Conservation (phyloP, 2,888 invertebrate genomes). For the Neoitamus cyanurus region DNA sequence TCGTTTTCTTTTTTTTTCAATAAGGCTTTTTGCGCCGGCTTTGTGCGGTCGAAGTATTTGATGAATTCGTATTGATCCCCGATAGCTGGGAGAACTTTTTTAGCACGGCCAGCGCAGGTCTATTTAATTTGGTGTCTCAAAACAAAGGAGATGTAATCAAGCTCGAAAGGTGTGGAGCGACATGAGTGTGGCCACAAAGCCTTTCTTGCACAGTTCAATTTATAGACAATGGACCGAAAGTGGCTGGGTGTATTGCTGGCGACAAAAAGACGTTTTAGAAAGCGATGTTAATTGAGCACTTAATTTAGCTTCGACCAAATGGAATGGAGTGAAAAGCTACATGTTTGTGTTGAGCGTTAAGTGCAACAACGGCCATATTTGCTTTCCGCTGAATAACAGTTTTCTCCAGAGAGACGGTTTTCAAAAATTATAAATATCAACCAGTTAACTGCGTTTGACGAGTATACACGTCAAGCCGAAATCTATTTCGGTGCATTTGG, state of each 20-base stretch:
- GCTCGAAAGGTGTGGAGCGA: not conserved
- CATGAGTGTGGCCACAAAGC: not conserved
- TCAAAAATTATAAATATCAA: no score
- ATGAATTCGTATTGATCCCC: not conserved
- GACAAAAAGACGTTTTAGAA: not conserved
- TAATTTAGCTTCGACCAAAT: not conserved
- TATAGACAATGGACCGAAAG: not conserved
- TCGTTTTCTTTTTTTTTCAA: not conserved
- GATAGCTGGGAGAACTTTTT: not conserved
- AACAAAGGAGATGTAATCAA: slow-evolving; percentile 1
- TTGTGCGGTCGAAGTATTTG: not conserved
- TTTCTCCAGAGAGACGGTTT: no score
- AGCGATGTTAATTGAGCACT: not conserved
- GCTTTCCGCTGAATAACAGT: no score
- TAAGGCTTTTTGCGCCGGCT: not conserved
- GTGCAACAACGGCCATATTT: no score
- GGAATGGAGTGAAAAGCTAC: not conserved
- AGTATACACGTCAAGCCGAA: no score
- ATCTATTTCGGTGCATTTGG: no score
- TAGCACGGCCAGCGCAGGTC: not conserved
- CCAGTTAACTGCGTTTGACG: no score
- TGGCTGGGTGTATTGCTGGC: not conserved
- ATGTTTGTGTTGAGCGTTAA: not conserved
- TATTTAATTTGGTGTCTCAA: not conserved
- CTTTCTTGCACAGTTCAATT: not conserved